Conservation (phyloP, 2,113 vertebrate species). For the Pardalotus punctatus region DNA sequence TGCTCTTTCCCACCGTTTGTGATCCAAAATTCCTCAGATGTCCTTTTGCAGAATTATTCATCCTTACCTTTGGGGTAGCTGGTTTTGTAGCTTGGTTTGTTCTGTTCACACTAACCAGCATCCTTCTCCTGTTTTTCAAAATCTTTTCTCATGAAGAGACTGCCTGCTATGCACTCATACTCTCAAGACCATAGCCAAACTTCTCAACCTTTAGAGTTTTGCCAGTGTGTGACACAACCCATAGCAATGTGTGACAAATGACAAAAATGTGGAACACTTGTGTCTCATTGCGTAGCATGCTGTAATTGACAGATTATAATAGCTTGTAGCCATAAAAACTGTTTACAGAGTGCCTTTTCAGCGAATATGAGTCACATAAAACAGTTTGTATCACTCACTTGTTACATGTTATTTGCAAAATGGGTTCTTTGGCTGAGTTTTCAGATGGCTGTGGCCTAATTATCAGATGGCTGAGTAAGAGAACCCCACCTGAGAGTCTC, state of each 20-base stretch:
- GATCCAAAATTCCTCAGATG: background rate
- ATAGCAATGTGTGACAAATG: slow-evolving; percentile 56
- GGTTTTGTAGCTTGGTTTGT: background rate
- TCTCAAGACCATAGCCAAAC: background rate
- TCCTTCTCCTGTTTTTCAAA: background rate
- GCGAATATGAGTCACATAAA: background rate
- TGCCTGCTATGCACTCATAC: background rate
- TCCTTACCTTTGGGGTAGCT: background rate
- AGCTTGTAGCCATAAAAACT: background rate
- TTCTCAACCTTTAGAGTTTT: slow-evolving; percentile 9
- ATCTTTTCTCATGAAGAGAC: background rate
- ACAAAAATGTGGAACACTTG: slow-evolving; percentile 50
- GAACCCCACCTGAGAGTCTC: background rate
- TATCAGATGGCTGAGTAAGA: background rate
- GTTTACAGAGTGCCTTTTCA: background rate
- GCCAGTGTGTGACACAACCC: slow-evolving; percentile 31
- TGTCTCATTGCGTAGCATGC: background rate
- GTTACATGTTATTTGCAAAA: background rate
- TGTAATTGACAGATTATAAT: slow-evolving; percentile 12
- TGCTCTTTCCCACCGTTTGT: background rate
- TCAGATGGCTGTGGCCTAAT: background rate
- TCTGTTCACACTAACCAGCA: background rate
- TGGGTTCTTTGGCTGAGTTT: background rate
- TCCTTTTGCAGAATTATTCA: background rate
- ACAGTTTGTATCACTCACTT: background rate